phyloP scores from a whole-genome alignment of 2,888 invertebrate species.

The Standfussiana lucernea region DNA sequence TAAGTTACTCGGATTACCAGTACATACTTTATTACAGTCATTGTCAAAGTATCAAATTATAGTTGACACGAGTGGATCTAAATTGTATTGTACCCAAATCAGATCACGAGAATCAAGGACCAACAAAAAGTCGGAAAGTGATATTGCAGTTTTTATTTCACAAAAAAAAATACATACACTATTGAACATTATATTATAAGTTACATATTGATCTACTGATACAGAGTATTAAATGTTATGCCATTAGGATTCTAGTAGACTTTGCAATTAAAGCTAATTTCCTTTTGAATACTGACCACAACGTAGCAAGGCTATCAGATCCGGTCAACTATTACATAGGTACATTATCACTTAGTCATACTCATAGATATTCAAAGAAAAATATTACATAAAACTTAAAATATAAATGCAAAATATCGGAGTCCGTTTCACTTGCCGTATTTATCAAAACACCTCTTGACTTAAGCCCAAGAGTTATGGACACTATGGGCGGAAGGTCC shows the following conservation, averaged over 20 bases:
- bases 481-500: conserved; percentile 66
- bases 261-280: conserved; percentile 70
- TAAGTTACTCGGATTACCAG: conserved; percentile 22
- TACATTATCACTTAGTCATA: conserved; percentile 74
- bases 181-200: conserved; percentile 63
- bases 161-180: conserved; percentile 54
- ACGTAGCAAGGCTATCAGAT: conserved; percentile 78
- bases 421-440: conserved; percentile 46
- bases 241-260: conserved; percentile 42
- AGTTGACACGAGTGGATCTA: conserved; percentile 51
- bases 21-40: background rate
- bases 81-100: conserved; percentile 38
- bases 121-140: conserved; percentile 52
- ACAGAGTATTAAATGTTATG: conserved; percentile 44
- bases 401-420: conserved; percentile 77
- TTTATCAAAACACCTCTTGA: background rate
- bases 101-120: conserved; percentile 6
- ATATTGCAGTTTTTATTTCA: conserved; percentile 71
- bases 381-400: conserved; percentile 64
- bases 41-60: conserved; percentile 23
- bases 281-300: conserved; percentile 72
- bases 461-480: conserved; percentile 77
- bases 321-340: conserved; percentile 75
- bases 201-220: conserved; percentile 49
- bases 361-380: conserved; percentile 69